Conservation (phyloP, 2,888 invertebrate genomes). For the Cecidostiba fungosa region DNA sequence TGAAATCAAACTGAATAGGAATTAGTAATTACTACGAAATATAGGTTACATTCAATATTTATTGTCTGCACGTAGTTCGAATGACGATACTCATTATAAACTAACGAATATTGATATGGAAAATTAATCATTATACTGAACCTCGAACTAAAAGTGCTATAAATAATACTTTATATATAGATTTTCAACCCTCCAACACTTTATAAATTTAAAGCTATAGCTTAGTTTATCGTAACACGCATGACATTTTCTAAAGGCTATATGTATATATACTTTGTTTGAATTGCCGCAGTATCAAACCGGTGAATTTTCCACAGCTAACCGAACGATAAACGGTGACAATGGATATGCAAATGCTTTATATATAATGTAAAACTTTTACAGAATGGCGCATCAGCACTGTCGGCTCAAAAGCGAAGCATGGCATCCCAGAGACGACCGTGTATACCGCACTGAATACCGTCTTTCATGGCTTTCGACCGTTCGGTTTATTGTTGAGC, state of each 20-base stretch:
- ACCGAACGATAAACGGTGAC: neutral
- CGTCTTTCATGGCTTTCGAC: conserved; percentile 34
- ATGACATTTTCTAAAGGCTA: too few species aligned
- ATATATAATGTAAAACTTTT: conserved; percentile 30
- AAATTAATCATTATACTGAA: too few species aligned
- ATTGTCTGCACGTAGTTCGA: neutral
- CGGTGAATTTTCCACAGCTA: neutral
- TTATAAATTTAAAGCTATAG: too few species aligned
- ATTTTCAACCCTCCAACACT: too few species aligned
- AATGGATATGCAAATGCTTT: conserved; percentile 35
- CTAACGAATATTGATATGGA: too few species aligned
- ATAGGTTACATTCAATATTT: neutral
- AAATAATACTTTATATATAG: too few species aligned
- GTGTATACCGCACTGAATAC: conserved; percentile 24
- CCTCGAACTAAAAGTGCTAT: too few species aligned
- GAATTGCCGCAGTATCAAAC: neutral
- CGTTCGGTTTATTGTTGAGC: conserved; percentile 43
- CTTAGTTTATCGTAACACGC: too few species aligned
- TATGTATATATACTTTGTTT: too few species aligned
- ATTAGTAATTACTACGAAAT: neutral
- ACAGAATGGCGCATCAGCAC: conserved; percentile 26
- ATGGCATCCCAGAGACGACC: conserved; percentile 18
- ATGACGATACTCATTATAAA: neutral
- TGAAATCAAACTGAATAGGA: neutral
- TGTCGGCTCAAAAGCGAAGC: neutral